Evolutionary conservation across 2,888 invertebrate species (phyloP), one percentile per base, ranked within the genome.

Genomic region (Drosophila putrida): DNA sequence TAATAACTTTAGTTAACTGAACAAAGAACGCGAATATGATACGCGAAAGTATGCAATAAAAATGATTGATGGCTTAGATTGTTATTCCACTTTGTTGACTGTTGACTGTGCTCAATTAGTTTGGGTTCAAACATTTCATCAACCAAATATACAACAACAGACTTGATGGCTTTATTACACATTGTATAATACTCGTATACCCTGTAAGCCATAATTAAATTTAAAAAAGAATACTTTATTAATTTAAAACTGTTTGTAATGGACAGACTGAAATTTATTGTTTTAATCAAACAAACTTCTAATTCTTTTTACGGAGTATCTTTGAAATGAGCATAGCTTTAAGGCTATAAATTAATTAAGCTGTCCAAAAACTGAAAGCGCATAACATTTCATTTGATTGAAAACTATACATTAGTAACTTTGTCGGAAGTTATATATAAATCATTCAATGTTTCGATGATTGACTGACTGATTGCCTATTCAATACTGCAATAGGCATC

Each of bases 11-110:
- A 57, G 44, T 46, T 57, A 57, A 36, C 44, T 13, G 44, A 35
- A 11, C 10, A 6, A 20, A 20, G 20, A 20, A 20, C 20, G 20
- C 27, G 44, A 25, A 47, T 43, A 9, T 49, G 72, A 71, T 66
- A 71, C 84, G 55, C 59, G 83, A 77, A 89, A 88, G 83, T 87
- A 83, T 81, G 83, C 83, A 83, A 83, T 83, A 78, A 81, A 83
- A 70, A 68, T 89, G 83, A 89, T 89, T 87, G 89, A 84, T 84
- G 66, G 59, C 70, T 63, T 50, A 53, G 69, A 80, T 80, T 72
- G 77, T 50, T 67, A 20, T 51, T 50, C 54, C 49, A n/a, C 47
- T 43, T 41, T 75, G 25, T 53, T 44, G n/a, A 47, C 31, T 54
- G 59, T 78, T 69, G 54, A 55, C 75, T 69, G 20, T 36, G 41